These are phyloP conservation scores for Stomatorhinus ivindoensis DNA, from an alignment of 2,113 vertebrate genomes.

Conservation along the genomic window DNA sequence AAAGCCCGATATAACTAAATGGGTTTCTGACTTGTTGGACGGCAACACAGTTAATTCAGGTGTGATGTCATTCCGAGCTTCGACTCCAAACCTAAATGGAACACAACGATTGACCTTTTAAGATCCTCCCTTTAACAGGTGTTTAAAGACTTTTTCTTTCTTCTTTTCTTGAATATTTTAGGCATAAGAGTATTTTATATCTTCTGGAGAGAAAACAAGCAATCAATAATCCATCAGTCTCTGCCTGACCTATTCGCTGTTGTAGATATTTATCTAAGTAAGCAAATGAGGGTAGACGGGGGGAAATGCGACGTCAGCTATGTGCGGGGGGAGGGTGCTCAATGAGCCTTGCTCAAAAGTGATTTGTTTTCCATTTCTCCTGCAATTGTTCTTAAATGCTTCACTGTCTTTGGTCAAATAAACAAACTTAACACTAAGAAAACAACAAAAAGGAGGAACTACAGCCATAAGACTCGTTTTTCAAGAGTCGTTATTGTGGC, in stretches of 20 bases:
- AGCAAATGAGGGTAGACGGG: slow-evolving; percentile 45
- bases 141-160: neutral
- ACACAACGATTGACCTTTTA: neutral
- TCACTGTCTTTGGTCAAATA: slow-evolving; percentile 30
- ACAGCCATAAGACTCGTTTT: neutral
- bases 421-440: slow-evolving; percentile 7
- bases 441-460: neutral
- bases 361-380: slow-evolving; percentile 46
- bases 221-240: slow-evolving; percentile 47
- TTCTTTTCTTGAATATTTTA: neutral
- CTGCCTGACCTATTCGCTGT: slow-evolving; percentile 43
- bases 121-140: neutral
- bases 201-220: slow-evolving; percentile 18
- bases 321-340: slow-evolving; percentile 42
- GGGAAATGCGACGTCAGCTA: slow-evolving; percentile 4
- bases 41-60: neutral
- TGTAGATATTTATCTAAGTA: slow-evolving; percentile 53
- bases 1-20: neutral
- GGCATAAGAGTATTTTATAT: neutral
- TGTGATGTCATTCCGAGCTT: neutral
- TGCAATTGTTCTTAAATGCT: slow-evolving; percentile 31
- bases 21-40: neutral
- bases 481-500: too few relatives aligned
- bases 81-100: neutral
- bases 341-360: slow-evolving; percentile 48